Conservation (phyloP, 1,140 invertebrate genomes). For the Agrilus planipennis region DNA sequence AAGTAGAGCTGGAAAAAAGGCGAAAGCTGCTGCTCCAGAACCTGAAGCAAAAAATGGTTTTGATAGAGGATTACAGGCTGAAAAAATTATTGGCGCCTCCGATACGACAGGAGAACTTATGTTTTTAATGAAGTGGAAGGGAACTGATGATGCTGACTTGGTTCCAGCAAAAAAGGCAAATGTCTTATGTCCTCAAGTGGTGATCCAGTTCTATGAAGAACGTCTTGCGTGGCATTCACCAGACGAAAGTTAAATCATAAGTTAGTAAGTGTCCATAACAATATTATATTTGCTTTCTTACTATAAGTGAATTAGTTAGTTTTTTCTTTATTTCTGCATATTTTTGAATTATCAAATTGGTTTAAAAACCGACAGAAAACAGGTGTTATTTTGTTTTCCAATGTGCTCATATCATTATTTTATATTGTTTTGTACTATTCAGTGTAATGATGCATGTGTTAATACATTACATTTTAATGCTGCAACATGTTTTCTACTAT, state of each 20-base stretch:
- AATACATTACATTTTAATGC: too few species aligned
- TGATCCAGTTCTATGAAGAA: constrained; percentile 94
- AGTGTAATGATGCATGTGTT: too few species aligned
- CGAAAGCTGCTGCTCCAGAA: constrained; percentile 13
- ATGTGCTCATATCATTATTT: not conserved
- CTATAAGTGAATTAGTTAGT: not conserved
- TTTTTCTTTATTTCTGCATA: not conserved
- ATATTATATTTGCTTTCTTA: not conserved
- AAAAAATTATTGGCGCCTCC: constrained; percentile 91
- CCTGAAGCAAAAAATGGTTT: constrained; percentile 60
- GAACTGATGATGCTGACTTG: constrained; percentile 88
- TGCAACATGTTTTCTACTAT: too few species aligned
- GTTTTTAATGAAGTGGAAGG: constrained; percentile 98
- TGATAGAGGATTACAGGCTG: constrained; percentile 80
- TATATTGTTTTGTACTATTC: not conserved
- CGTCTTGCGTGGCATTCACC: constrained; percentile 88
- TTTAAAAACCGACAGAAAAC: not conserved
- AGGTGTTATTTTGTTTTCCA: not conserved
- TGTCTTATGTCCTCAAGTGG: constrained; percentile 84
- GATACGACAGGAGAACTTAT: constrained; percentile 90
- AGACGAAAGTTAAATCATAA: constrained; percentile 29
- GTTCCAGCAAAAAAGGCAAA: constrained; percentile 88
- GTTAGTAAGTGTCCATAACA: too few species aligned
- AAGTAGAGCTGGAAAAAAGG: constrained; percentile 19
- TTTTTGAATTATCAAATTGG: not conserved